These are phyloP conservation scores for Typhlomys cinereus DNA, from an alignment of 2,113 vertebrate genomes.

Conservation along the genomic window DNA sequence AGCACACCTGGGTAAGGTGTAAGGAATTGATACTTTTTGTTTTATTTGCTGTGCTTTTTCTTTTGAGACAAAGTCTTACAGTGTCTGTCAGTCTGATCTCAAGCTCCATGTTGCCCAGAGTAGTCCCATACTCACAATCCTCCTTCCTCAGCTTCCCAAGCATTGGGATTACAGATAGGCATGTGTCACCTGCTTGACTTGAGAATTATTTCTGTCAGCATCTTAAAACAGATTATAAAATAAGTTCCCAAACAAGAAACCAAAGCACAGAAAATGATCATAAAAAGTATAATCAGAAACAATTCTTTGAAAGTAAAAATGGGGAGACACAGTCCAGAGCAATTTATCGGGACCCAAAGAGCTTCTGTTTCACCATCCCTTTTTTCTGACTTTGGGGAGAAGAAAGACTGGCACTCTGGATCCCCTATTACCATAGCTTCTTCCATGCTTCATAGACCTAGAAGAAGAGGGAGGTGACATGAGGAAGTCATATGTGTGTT, in stretches of 20 bases:
- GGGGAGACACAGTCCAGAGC: not conserved
- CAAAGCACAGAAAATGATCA: conserved; percentile 46
- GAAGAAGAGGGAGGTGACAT: not conserved
- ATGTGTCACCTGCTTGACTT: not conserved
- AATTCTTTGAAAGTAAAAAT: conserved; percentile 34
- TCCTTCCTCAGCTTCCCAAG: not conserved
- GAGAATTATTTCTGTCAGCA: conserved; percentile 29
- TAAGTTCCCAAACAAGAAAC: conserved; percentile 3
- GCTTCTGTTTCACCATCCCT: conserved; percentile 69
- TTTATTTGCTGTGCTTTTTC: not conserved
- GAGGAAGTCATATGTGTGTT: not conserved
- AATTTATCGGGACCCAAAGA: conserved; percentile 78
- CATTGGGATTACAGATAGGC: not conserved
- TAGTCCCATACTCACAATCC: not conserved
- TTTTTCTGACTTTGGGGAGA: conserved; percentile 61
- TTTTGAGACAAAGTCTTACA: not conserved
- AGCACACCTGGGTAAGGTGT: not conserved
- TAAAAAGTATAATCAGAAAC: conserved; percentile 12
- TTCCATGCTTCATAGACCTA: not conserved
- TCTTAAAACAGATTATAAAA: conserved; percentile 43
- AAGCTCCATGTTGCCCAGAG: not conserved
- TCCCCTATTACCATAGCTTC: not conserved
- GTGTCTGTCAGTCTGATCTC: not conserved
- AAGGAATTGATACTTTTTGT: not conserved
- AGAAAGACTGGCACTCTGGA: not conserved